These are phyloP conservation scores for Neomonachus schauinslandi DNA, from an alignment of 2,113 vertebrate genomes.

Conservation along the genomic window DNA sequence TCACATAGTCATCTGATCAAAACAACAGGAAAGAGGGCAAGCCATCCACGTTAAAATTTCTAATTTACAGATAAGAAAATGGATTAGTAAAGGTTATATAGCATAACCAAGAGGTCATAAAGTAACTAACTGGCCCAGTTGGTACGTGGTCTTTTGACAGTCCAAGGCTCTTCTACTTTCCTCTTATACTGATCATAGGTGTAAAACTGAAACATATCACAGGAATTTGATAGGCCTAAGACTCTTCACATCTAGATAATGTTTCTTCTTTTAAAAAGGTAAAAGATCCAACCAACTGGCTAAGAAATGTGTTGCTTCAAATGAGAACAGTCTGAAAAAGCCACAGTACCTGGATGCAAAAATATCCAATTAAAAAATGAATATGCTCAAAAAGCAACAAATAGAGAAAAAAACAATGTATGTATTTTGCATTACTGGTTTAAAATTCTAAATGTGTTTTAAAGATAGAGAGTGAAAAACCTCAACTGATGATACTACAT, in stretches of 20 bases:
- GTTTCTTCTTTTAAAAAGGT: background rate
- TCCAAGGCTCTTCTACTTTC: background rate
- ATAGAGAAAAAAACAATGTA: background rate
- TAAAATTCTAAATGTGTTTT: background rate
- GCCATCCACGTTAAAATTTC: background rate
- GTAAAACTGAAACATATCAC: background rate
- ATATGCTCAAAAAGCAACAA: background rate
- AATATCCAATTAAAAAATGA: background rate
- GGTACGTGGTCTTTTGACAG: background rate
- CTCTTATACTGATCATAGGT: background rate
- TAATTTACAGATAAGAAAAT: background rate
- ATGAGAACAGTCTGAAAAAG: background rate
- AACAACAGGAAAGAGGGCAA: background rate
- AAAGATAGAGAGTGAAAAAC: background rate
- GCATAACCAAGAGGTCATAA: conserved; percentile 18
- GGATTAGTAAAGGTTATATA: background rate
- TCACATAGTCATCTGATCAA: background rate
- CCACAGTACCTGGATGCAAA: background rate
- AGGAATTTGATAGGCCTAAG: background rate
- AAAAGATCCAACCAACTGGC: background rate
- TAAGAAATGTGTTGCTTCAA: background rate
- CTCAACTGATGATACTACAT: background rate
- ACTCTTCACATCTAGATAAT: background rate
- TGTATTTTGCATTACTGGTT: background rate
- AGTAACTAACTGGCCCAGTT: background rate